phyloP scores from a whole-genome alignment of 2,113 vertebrate genomes.

The Numenius arquata region DNA sequence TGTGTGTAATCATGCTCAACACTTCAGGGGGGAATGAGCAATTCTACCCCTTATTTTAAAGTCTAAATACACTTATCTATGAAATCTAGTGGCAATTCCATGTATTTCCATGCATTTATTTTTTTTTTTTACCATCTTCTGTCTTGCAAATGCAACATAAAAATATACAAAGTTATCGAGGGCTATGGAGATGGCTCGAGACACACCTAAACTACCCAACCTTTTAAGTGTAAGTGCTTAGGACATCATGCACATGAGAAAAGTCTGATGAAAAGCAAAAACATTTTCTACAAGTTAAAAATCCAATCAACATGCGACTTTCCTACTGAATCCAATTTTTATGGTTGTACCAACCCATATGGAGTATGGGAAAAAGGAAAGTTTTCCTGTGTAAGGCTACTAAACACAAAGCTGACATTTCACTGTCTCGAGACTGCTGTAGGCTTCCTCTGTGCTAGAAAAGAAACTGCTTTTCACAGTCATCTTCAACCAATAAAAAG shows the following conservation, averaged over 20 bases:
- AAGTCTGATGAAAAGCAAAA: not conserved
- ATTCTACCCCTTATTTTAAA: not conserved
- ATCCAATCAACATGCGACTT: not conserved
- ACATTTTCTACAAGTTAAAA: not conserved
- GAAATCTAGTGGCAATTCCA: not conserved
- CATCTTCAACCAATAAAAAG: not conserved
- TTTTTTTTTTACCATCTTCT: not conserved
- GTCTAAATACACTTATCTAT: not conserved
- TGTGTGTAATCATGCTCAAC: fast-evolving
- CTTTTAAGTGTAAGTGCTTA: not conserved
- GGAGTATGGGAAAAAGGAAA: not conserved
- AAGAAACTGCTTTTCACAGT: not conserved
- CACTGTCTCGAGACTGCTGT: not conserved
- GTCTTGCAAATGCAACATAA: not conserved
- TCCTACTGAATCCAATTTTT: not conserved
- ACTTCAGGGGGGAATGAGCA: not conserved
- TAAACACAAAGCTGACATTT: not conserved
- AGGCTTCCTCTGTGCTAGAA: not conserved
- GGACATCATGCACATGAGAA: not conserved
- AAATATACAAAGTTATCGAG: not conserved
- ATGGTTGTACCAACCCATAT: not conserved
- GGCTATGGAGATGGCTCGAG: not conserved
- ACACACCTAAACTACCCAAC: not conserved
- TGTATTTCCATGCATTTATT: not conserved
- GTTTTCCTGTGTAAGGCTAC: not conserved